Evolutionary conservation across 1,140 invertebrate genomes (phyloP), one percentile per base, ranked within the genome.

Genomic region (Pogonognathellus flavescens): DNA sequence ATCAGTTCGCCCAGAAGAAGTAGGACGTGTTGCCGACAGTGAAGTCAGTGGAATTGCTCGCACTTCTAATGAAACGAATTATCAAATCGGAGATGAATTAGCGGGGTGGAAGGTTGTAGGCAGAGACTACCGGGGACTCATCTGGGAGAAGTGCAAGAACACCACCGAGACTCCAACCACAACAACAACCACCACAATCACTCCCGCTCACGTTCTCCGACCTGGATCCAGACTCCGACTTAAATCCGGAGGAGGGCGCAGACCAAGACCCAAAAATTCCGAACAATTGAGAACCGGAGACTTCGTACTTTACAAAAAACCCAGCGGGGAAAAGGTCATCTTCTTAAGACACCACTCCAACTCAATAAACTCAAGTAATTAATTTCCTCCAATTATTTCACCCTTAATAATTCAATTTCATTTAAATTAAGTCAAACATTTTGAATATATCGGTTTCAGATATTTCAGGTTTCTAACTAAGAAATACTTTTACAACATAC

Each of bases 141-240:
- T 76, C n/a, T 76, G 70, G 70, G 70, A 76, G 70, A 76, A 76
- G n/a, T n/a, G 31, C 5, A 76, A 41, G 9, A 76, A 76, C 41
- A n/a, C 25, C 1, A 76, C 70, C 2, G 70, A 49, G 49, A n/a
- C 41, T 41, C 1, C n/a, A 14, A 14, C 62, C 11, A 11, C 25
- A 1, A 0, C 14, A 20, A 18, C 41, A 0, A 16, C 16, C 22
- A 0, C 41, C 70, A 41, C 31, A 3, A 41, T 6, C 31, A 41
- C 31, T 6, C 1, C 31, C 6, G 31, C 31, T 3, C 31, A 1
- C 6, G 31, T 41, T 6, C 31, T 41, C 31, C 1, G 31, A 41
- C 6, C 31, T 6, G 31, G 31, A 41, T 41, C 31, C 31, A 76
- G 41, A 49, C 16, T 76, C 0, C 70, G n/a, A 18, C 22, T 50